Base-by-base conservation (phyloP, 2,113 vertebrate species). In the Hylia prasina region DNA sequence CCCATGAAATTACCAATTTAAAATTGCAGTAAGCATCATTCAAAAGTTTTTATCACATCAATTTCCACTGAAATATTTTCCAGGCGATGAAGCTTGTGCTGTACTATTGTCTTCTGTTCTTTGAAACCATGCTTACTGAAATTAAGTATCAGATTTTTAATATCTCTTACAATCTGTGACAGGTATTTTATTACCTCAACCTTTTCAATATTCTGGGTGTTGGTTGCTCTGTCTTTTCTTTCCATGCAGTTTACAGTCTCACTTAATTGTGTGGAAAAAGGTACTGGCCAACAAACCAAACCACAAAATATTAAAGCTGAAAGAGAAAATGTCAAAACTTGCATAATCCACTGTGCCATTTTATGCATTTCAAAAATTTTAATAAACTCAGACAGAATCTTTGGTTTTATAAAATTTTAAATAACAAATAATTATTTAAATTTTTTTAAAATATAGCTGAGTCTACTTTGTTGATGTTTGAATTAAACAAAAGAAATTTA, bases 131-230 rank as follows among this genome's bases (percentile, higher is more conserved):
- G 2, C 21, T 22, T 28, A 63, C n/a, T 91, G 65, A 89, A 91
- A 97, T 94, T 85, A 96, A 83, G 71, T 91, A 97, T 92, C 45
- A 90, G 84, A 95, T 92, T 85, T 47, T 82, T 95, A 96, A 96
- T 92, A 82, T 92, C 42, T 93, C 63, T 72, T 77, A 80, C 65
- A 95, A 16, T 86, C 70, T 82, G 11, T 91, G 70, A 94, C 91
- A 97, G 58, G n/a, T 92, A 21, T 70, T 97, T 98, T 97, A 97
- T 92, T 95, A 70, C 87, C 80, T 97, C 95, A 97, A 82, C 61
- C n/a, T 94, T 97, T 96, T 94, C 53, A 91, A 64, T 76, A 86
- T 91, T 95, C 75, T 54, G 47, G 76, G 82, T 94, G 89, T 92
- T 97, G 79, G 91, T 95, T 92, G 60, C 22, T 56, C 40, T 93